These are phyloP conservation scores for Montipora foliosa DNA, from an alignment of 64 coral and sea anemone genomes.

Conservation along the genomic window DNA sequence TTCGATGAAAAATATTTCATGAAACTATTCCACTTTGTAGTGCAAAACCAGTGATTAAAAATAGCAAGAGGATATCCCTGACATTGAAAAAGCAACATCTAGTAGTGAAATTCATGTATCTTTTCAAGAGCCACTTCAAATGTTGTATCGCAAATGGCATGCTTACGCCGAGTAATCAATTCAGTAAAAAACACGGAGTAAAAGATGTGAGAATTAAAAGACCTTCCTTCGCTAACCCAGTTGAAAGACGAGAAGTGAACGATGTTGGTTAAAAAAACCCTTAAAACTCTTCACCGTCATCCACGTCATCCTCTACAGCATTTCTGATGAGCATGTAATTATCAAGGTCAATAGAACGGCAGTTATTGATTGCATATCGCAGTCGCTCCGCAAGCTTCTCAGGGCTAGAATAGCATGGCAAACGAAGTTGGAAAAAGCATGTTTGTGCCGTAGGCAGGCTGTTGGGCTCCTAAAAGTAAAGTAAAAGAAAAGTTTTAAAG, in stretches of 20 bases:
- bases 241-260: not conserved
- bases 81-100: no score
- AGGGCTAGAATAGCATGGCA: slow-evolving; percentile 77
- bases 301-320: slow-evolving; percentile 69
- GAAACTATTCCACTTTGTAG: no score
- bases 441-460: slow-evolving; percentile 91
- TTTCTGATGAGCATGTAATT: slow-evolving; percentile 94
- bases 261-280: not conserved
- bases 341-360: slow-evolving; percentile 91
- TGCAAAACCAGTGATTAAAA: no score
- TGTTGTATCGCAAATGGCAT: no score
- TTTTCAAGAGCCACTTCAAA: no score
- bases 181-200: no score
- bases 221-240: no score
- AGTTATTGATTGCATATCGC: slow-evolving; percentile 92
- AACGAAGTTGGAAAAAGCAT: slow-evolving; percentile 90
- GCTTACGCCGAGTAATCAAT: no score
- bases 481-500: not conserved
- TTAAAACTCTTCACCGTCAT: slow-evolving; percentile 51
- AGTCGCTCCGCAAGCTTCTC: slow-evolving; percentile 86
- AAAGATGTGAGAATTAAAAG: no score
- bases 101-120: no score
- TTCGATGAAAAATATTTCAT: no score
- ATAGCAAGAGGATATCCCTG: no score
- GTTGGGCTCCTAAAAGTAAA: slow-evolving; percentile 65